These are phyloP conservation scores for Spodoptera picta DNA, from an alignment of 2,888 invertebrate species.

Conservation along the genomic window DNA sequence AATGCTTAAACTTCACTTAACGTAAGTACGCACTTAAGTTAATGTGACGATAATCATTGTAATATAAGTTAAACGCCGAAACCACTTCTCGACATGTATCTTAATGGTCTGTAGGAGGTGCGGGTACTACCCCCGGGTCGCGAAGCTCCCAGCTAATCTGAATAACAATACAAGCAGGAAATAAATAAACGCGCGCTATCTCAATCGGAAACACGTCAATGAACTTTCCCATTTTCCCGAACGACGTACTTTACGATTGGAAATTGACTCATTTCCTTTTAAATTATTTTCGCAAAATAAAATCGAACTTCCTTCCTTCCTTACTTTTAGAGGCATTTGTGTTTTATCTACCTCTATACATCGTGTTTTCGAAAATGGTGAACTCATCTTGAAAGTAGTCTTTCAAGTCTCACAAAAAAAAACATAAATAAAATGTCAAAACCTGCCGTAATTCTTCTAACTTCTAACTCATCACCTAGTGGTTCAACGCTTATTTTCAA, in stretches of 20 bases:
- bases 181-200: slow-evolving; percentile 34
- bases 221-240: slow-evolving; percentile 23
- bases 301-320: no score
- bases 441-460: no score
- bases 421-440: no score
- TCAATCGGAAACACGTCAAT: slow-evolving; percentile 13
- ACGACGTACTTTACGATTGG: not conserved
- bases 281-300: no score
- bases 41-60: slow-evolving; percentile 11
- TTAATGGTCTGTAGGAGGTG: slow-evolving; percentile 25
- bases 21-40: not conserved
- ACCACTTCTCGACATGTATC: slow-evolving; percentile 22
- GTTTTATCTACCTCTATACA: no score
- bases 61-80: slow-evolving; percentile 17
- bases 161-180: slow-evolving; percentile 43
- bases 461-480: no score
- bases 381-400: no score
- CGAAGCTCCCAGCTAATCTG: slow-evolving; percentile 22
- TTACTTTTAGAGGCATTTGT: no score
- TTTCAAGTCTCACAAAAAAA: no score
- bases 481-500: no score
- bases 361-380: no score
- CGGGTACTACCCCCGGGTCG: slow-evolving; percentile 10
- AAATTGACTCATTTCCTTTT: no score
- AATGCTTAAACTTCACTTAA: not conserved